A percentile compares a stretch with the other conserved stretches of the same genome.
Conservation (phyloP, 2,888 invertebrate species). For the Amiota communis region DNA sequence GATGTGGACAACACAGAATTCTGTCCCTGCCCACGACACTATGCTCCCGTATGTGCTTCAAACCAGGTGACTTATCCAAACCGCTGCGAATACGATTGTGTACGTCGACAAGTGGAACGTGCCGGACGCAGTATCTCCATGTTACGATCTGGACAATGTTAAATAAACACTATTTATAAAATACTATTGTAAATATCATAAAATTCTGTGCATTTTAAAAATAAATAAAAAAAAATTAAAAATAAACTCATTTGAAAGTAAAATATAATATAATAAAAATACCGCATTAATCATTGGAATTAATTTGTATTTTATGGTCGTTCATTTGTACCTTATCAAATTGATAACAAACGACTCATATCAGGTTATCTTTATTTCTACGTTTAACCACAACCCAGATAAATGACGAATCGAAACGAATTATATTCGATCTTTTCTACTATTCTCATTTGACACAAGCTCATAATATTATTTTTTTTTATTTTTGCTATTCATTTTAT, state of each 20-base stretch:
- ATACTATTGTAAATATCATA: too few species aligned
- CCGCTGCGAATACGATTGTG: conserved; percentile 62
- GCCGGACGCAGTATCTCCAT: conserved; percentile 59
- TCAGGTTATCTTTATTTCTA: conserved; percentile 1
- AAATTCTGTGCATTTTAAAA: not conserved
- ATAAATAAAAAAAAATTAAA: conserved; percentile 4
- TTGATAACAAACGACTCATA: conserved; percentile 8
- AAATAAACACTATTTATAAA: conserved; percentile 19
- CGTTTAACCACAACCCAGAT: conserved; percentile 39
- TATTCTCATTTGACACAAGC: not conserved
- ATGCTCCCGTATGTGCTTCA: conserved; percentile 64
- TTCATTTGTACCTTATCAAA: conserved; percentile 1
- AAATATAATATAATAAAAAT: conserved; percentile 24
- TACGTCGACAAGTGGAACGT: conserved; percentile 47
- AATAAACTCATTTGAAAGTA: not conserved
- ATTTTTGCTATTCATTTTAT: not conserved
- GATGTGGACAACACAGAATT: not conserved
- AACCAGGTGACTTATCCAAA: conserved; percentile 62
- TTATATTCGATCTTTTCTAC: conserved; percentile 28
- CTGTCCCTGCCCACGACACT: conserved; percentile 66
- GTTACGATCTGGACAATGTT: conserved; percentile 59
- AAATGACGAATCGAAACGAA: conserved; percentile 21
- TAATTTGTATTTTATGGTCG: conserved; percentile 20
- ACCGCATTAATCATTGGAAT: conserved; percentile 24
- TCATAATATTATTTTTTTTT: not conserved